Evolutionary conservation across 2,113 vertebrate species (phyloP), one percentile per base, ranked within the genome.

Genomic region (Scomber japonicus): DNA sequence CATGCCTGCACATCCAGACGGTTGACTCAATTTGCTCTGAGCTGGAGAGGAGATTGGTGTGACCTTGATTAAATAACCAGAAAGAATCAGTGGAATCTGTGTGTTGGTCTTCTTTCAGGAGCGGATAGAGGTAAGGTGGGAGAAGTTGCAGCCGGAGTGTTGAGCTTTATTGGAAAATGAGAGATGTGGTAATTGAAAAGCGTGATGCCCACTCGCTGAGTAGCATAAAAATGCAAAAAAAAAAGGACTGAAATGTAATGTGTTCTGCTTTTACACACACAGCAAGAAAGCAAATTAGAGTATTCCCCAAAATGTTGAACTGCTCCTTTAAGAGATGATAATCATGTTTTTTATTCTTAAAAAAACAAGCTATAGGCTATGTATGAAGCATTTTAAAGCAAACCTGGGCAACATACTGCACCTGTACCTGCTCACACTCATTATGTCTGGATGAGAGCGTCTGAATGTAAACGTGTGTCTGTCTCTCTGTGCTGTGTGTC

Each of bases 1-100:
- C 86, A 75, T 69, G 70, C 71, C 71, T 73, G 72, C 69, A 56
- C 81, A 54, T 79, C 78, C 72, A 86, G 80, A 80, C 51, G 35
- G 30, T 19, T 63, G 55, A 35, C 50, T 78, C 78, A 27, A 68
- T 87, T 79, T 75, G 11, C 65, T 82, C 11, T 8, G 45, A 63
- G 55, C 49, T 3, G 44, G 12, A 35, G 44, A 57, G 30, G n/a
- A 31, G 5, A 24, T 72, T 17, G 54, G 17, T 40, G 46, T 13
- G 48, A 75, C 71, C 78, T 82, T 82, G 64, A 80, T 51, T 0
- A 17, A 74, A 61, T 13, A 27, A 77, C 53, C 68, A 17, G 49
- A 5, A 40, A 17, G 45, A 78, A 61, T 44, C 19, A 2, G 50
- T 53, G 10, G 51, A 57, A 60, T 72, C 61, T 60, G 15, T 45